Evolutionary conservation across 2,113 vertebrate genomes (phyloP).

Genomic region (Hydrochoerus hydrochaeris): DNA sequence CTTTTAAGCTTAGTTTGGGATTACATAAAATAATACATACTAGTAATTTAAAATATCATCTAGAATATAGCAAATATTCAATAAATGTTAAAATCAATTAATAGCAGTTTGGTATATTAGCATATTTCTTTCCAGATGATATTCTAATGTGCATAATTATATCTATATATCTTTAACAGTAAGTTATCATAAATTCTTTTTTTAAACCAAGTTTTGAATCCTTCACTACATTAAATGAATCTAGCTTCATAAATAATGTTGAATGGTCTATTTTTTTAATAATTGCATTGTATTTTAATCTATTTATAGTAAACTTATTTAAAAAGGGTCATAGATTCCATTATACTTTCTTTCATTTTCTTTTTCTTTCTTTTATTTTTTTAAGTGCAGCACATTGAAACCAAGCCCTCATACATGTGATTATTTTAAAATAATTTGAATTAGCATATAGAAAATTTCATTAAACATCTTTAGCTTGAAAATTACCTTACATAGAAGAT

Average conservation of each 20-base stretch:
- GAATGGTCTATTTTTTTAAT: not conserved
- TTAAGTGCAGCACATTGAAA: not conserved
- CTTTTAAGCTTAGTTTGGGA: not conserved
- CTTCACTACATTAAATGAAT: not conserved
- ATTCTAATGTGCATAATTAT: slow-evolving; percentile 3
- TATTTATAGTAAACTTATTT: not conserved
- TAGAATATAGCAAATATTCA: not conserved
- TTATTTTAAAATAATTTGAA: not conserved
- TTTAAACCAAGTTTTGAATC: slow-evolving; percentile 27
- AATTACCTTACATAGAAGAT: not conserved
- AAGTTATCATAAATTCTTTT: not conserved
- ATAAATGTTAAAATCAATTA: not conserved
- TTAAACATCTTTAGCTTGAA: slow-evolving; percentile 14
- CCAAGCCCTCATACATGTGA: not conserved
- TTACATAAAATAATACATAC: not conserved
- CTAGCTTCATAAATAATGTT: not conserved
- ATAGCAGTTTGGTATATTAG: slow-evolving; percentile 40
- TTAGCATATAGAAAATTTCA: not conserved
- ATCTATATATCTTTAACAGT: not conserved
- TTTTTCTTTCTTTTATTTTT: not conserved
- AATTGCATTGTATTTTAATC: not conserved
- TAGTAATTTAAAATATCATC: not conserved
- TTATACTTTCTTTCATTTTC: not conserved
- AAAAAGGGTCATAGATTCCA: not conserved
- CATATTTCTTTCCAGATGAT: slow-evolving; percentile 13